Percentiles rank a stretch among this genome's conserved stretches.
These are phyloP conservation scores for Oscheius sp. DNA, from an alignment of 2,888 invertebrate genomes.

Conservation along the genomic window DNA sequence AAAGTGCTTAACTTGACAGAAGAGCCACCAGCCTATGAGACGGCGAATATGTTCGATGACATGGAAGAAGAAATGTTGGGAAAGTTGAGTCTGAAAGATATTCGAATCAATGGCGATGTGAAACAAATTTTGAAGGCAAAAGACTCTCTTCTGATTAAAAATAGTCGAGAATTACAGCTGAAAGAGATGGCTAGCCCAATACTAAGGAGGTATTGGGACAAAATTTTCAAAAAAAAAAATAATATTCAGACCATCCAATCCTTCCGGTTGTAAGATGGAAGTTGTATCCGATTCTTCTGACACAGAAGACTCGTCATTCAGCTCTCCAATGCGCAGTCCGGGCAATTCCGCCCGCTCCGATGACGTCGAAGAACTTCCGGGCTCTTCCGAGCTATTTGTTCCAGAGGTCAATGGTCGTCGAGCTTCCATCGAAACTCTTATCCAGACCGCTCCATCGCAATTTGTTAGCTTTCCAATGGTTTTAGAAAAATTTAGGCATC, in stretches of 20 bases:
- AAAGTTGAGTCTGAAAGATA: constrained; percentile 2
- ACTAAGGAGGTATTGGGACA: constrained; percentile 18
- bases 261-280: constrained; percentile 30
- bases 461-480: not conserved
- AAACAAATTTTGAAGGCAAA: constrained; percentile 27
- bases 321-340: constrained; percentile 44
- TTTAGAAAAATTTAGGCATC: constrained; percentile 12
- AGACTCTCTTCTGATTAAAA: constrained; percentile 55
- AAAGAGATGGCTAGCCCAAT: constrained; percentile 37
- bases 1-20: constrained; percentile 68
- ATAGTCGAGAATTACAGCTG: constrained; percentile 34
- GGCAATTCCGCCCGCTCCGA: constrained; percentile 17
- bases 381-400: constrained; percentile 30
- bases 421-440: constrained; percentile 49
- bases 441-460: constrained; percentile 32
- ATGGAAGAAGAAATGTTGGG: constrained; percentile 11
- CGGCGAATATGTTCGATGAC: constrained; percentile 50
- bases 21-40: constrained; percentile 67
- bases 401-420: constrained; percentile 32
- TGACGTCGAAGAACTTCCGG: constrained; percentile 12
- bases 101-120: constrained; percentile 24
- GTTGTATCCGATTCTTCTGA: constrained; percentile 49
- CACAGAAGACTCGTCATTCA: constrained; percentile 53
- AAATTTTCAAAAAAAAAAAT: not conserved
- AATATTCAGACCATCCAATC: constrained; percentile 20